Percentiles rank a stretch among this genome's conserved stretches.
Conservation (phyloP, 2,888 invertebrate species). For the Ganaspis brasiliensis region DNA sequence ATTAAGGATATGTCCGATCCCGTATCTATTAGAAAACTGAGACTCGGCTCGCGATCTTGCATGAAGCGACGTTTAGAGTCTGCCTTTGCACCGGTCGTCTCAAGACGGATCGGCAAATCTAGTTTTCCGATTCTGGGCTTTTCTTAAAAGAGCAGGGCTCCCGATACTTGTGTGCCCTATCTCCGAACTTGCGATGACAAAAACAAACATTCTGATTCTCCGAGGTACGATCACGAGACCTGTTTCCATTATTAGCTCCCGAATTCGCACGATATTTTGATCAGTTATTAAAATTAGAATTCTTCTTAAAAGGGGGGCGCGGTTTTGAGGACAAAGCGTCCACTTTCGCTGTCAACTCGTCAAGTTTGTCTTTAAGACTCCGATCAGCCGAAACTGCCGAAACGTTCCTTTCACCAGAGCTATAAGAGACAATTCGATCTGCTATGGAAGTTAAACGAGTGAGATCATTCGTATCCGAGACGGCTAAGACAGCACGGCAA, state of each 20-base stretch:
- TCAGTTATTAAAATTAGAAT: neutral
- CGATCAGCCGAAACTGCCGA: neutral
- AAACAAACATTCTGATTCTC: neutral
- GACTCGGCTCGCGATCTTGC: neutral
- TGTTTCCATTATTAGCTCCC: neutral
- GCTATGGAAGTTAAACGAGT: conserved; percentile 38
- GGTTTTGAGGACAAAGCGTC: neutral
- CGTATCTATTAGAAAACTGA: neutral
- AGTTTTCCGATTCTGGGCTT: conserved; percentile 24
- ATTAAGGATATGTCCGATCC: neutral
- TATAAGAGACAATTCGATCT: conserved; percentile 29
- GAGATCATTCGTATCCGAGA: conserved; percentile 34
- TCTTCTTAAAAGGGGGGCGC: neutral
- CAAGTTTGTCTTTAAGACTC: neutral
- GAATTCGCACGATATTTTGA: neutral
- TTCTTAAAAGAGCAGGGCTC: conserved; percentile 27
- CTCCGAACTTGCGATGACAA: neutral
- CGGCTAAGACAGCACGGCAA: conserved; percentile 37
- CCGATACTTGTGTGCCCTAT: conserved; percentile 3
- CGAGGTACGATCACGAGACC: too few relatives aligned
- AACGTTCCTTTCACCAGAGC: neutral
- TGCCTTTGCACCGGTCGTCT: conserved; percentile 6
- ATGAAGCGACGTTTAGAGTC: neutral
- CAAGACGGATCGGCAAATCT: neutral
- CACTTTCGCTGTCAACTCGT: neutral